Base-by-base conservation (phyloP, 2,797 vertebrate genomes). In the Paratrypauchen microcephalus region DNA sequence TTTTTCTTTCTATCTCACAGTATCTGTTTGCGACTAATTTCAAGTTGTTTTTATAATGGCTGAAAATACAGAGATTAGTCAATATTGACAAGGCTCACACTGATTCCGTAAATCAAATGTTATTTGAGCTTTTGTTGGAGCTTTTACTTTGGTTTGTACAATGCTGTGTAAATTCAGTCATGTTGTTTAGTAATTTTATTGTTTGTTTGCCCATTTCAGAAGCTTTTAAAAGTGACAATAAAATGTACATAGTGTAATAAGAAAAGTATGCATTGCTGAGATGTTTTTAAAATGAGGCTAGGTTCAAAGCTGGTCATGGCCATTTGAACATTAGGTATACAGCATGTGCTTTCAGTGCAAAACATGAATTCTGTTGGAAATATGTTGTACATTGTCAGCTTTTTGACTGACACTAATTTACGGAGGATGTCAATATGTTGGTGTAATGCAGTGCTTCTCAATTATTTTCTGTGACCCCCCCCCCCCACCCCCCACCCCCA, bases 11-110 rank as follows among this genome's bases (percentile, higher is more conserved):
- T 60, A 24, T 56, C 59, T 55, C 39, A 19, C 65, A 72, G 61
- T 58, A 65, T 78, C 70, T 48, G 79, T 66, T 70, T 62, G 70
- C 21, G 70, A 65, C 26, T 77, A 67, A 77, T 83, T 81, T 41
- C 12, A 41, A 41, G 13, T 70, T n/a, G 12, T 74, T 68, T 70
- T 63, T 45, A 15, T 47, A 23, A 45, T 24, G 26, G 28, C 54
- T 60, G 58, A 65, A 59, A 77, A 69, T 65, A 56, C 45, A 73
- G 67, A 64, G 68, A 73, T 73, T 65, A 58, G 26, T 12, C 24
- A 56, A 60, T 60, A 63, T 58, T 36, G 50, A 50, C 67, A 61
- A n/a, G 21, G 45, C 73, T 75, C 65, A 68, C 45, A 59, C 64
- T 64, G 70, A 77, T 72, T 77, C 15, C 71, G 74, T 81, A 73